Conservation (phyloP, 2,797 vertebrate species). For the Cichlasoma orientale region DNA sequence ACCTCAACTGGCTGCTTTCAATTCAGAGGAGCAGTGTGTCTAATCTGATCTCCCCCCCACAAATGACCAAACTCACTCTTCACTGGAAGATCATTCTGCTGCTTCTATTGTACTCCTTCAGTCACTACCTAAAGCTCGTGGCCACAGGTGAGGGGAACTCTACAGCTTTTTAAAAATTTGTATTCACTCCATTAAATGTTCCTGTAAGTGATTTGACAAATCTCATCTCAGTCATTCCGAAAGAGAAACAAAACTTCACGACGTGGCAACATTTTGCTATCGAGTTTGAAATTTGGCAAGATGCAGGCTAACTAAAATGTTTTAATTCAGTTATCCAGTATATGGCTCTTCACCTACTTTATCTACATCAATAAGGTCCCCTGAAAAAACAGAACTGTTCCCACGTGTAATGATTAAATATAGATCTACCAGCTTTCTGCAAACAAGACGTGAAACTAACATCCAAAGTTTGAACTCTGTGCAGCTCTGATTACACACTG, state of each 20-base stretch:
- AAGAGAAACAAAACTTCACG: not conserved
- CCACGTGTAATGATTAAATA: not conserved
- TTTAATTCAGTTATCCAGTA: no score
- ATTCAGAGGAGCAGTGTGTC: rapidly evolving
- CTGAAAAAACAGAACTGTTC: no score
- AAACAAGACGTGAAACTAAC: not conserved
- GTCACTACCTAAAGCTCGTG: rapidly evolving
- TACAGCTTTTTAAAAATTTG: not conserved
- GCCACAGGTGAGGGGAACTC: not conserved
- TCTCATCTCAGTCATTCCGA: not conserved
- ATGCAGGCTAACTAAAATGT: not conserved
- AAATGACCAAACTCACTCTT: no score
- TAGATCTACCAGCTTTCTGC: not conserved
- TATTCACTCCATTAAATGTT: not conserved
- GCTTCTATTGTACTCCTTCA: not conserved
- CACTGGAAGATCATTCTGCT: no score
- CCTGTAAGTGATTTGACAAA: not conserved
- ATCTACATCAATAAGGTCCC: not conserved
- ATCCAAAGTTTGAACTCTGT: not conserved
- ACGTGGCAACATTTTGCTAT: not conserved
- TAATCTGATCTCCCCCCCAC: no score
- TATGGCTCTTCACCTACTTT: not conserved
- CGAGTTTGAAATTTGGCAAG: not conserved
- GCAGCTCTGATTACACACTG: not conserved
- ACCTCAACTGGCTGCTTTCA: not conserved